Evolutionary conservation across 1,140 invertebrate species (phyloP).

Genomic region (Drosophila bifasciata): DNA sequence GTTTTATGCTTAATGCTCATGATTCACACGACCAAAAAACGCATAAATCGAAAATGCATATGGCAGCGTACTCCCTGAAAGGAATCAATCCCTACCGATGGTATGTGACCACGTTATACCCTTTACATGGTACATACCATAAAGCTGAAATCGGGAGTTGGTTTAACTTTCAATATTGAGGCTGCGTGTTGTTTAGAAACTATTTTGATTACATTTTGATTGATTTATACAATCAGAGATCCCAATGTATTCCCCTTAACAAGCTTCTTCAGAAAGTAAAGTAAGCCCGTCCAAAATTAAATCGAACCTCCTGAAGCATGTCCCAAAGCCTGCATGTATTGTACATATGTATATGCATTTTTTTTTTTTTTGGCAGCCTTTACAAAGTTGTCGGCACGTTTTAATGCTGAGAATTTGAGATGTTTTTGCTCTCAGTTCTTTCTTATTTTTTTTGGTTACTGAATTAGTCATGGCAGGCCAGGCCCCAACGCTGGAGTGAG

Average conservation of each 20-base stretch:
- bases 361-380: conserved; percentile 59
- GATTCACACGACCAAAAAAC: conserved; percentile 68
- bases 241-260: no score
- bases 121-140: background rate
- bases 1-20: conserved; percentile 82
- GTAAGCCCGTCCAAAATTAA: background rate
- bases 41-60: conserved; percentile 63
- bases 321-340: conserved; percentile 5
- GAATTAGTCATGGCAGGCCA: conserved; percentile 72
- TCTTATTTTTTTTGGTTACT: conserved; percentile 62
- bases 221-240: no score
- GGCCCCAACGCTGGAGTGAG: conserved; percentile 3
- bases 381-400: conserved; percentile 76
- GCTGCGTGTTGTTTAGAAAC: no score
- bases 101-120: background rate
- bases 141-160: no score
- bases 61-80: conserved; percentile 20
- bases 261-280: background rate
- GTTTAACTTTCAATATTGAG: background rate
- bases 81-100: background rate
- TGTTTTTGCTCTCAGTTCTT: conserved; percentile 29
- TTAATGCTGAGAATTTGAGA: conserved; percentile 71
- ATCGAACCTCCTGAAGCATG: conserved; percentile 4
- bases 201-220: no score
- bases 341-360: conserved; percentile 14